A percentile compares a stretch with the other conserved stretches of the same genome.
phyloP scores from a whole-genome alignment of 2,888 invertebrate species.

The Drosophila anomalata region DNA sequence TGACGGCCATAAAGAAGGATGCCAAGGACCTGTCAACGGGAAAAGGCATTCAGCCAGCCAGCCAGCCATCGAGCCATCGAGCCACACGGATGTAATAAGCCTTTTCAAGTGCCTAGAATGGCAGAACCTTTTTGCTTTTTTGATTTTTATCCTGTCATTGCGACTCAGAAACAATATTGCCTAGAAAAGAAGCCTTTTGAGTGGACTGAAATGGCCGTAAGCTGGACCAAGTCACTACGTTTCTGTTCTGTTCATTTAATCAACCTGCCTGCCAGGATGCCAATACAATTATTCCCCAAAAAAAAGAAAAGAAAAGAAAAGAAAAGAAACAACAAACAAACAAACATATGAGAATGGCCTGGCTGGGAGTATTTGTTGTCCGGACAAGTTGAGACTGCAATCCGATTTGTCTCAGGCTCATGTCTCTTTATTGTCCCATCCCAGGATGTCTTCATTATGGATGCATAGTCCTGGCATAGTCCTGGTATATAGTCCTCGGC shows the following conservation, averaged over 20 bases:
- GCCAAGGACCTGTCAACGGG: conserved; percentile 20
- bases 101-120: conserved; percentile 39
- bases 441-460: conserved; percentile 66
- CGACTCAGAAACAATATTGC: conserved; percentile 3
- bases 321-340: too few relatives aligned
- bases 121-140: background rate
- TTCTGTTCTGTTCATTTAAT: background rate
- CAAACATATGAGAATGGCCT: too few relatives aligned
- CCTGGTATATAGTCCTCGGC: background rate
- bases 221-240: too few relatives aligned
- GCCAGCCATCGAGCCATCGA: background rate
- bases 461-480: conserved; percentile 52
- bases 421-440: conserved; percentile 46
- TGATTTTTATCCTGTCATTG: conserved; percentile 27
- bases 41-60: conserved; percentile 8
- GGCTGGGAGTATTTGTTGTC: conserved; percentile 5
- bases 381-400: conserved; percentile 54
- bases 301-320: too few relatives aligned
- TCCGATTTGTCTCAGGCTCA: conserved; percentile 51
- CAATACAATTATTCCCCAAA: too few relatives aligned
- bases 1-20: conserved; percentile 25
- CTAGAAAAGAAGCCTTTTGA: conserved; percentile 10
- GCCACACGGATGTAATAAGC: conserved; percentile 23
- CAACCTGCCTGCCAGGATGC: background rate
- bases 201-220: background rate